These are phyloP conservation scores for Goniozus legneri DNA, from an alignment of 1,140 invertebrate species.

Conservation along the genomic window DNA sequence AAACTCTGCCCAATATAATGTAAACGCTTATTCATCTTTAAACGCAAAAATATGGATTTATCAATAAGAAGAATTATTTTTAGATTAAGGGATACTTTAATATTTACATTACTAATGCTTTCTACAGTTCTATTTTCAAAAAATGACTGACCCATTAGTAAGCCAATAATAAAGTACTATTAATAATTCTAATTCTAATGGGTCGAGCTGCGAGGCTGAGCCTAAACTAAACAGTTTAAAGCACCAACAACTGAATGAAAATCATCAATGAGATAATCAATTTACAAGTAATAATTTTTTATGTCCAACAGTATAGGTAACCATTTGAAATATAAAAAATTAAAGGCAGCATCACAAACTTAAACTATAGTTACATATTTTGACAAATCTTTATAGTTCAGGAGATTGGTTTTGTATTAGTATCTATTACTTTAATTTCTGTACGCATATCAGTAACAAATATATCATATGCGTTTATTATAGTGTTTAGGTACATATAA, in stretches of 20 bases:
- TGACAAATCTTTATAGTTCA: conserved; percentile 45
- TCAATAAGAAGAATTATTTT: conserved; percentile 15
- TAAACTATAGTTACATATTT: conserved; percentile 47
- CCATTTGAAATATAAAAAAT: conserved; percentile 31
- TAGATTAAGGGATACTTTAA: not conserved
- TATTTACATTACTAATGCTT: conserved; percentile 6
- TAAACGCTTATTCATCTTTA: no score
- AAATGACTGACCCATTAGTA: conserved; percentile 7
- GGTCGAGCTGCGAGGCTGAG: conserved; percentile 15
- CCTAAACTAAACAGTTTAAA: conserved; percentile 27
- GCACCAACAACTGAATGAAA: conserved; percentile 28
- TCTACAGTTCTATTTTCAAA: conserved; percentile 11
- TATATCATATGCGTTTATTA: conserved; percentile 53
- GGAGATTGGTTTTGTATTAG: conserved; percentile 44
- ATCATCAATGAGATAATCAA: conserved; percentile 21
- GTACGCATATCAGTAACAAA: conserved; percentile 53
- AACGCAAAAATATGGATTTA: conserved; percentile 14
- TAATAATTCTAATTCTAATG: not conserved
- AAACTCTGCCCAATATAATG: no score
- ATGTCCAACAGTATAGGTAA: conserved; percentile 16
- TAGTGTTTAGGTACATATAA: conserved; percentile 52
- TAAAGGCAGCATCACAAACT: conserved; percentile 49
- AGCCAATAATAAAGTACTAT: conserved; percentile 10
- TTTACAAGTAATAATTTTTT: conserved; percentile 18
- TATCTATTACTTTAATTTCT: conserved; percentile 46